Evolutionary conservation across 2,113 vertebrate species (phyloP).

Genomic region (Vombatus ursinus): DNA sequence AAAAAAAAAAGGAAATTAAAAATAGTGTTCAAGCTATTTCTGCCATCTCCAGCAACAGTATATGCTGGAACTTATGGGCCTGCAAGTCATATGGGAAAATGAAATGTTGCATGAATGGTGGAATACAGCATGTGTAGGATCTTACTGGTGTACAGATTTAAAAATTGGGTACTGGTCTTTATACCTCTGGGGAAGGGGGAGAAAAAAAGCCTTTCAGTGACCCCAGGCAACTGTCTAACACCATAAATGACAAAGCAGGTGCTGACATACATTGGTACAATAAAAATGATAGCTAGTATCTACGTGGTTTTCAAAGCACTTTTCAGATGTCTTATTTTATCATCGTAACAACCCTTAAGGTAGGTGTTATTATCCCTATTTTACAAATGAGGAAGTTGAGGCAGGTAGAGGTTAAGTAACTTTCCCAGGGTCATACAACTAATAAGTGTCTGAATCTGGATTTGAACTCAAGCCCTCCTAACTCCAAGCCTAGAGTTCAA

Average conservation of each 20-base stretch:
- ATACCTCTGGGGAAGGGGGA: too few relatives aligned
- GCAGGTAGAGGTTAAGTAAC: background rate
- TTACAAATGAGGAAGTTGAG: background rate
- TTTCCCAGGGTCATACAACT: background rate
- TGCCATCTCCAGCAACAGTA: background rate
- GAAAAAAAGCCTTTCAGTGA: background rate
- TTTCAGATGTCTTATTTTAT: background rate
- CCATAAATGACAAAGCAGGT: background rate
- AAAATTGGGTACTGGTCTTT: background rate
- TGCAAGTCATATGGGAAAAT: conserved; percentile 26
- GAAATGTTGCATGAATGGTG: conserved; percentile 68
- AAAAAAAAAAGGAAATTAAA: background rate
- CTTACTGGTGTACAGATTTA: background rate
- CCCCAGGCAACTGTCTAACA: background rate
- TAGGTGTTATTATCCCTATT: background rate
- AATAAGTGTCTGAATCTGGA: background rate
- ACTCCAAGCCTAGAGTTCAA: background rate
- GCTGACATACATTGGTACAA: background rate
- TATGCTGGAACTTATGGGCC: conserved; percentile 24
- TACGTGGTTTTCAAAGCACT: background rate
- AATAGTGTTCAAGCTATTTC: background rate
- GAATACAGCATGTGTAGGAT: background rate
- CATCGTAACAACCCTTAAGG: background rate
- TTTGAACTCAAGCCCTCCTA: background rate
- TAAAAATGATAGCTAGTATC: background rate